Evolutionary conservation across 2,797 vertebrate species (phyloP).

Genomic region (Leontopithecus rosalia): DNA sequence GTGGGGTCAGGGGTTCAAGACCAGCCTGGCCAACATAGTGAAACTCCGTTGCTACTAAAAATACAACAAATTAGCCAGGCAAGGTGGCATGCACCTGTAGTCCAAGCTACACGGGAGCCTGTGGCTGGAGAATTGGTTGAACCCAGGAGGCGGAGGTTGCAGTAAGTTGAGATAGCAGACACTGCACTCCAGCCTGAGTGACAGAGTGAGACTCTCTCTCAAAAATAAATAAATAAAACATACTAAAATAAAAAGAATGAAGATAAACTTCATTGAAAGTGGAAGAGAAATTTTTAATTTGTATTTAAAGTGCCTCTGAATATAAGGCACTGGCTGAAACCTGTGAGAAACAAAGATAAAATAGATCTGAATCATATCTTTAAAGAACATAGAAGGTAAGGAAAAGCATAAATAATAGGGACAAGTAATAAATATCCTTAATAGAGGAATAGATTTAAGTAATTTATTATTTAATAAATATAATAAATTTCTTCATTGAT

Average conservation of each 20-base stretch:
- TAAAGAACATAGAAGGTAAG: slow-evolving; percentile 26
- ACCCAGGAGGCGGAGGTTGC: neutral
- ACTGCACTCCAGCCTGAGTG: neutral
- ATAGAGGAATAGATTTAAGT: slow-evolving; percentile 15
- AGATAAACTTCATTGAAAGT: neutral
- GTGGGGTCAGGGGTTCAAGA: neutral
- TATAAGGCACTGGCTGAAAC: slow-evolving; percentile 11
- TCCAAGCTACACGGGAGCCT: neutral
- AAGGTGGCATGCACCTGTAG: neutral
- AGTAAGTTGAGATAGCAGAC: neutral
- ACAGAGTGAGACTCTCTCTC: neutral
- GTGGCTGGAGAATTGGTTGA: neutral
- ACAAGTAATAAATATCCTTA: slow-evolving; percentile 46
- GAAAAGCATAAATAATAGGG: slow-evolving; percentile 21
- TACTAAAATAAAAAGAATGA: neutral
- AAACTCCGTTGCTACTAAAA: neutral
- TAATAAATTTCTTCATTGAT: slow-evolving; percentile 2
- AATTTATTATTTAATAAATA: slow-evolving; percentile 45
- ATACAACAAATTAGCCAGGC: neutral
- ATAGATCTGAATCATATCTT: neutral
- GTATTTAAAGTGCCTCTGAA: slow-evolving; percentile 18
- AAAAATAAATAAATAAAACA: neutral
- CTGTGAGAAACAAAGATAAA: slow-evolving; percentile 23
- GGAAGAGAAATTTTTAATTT: slow-evolving; percentile 53
- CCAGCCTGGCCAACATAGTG: neutral